Evolutionary conservation across 1,140 invertebrate species (phyloP), one percentile per base, ranked within the genome.

Genomic region (Mylabris phalerata): DNA sequence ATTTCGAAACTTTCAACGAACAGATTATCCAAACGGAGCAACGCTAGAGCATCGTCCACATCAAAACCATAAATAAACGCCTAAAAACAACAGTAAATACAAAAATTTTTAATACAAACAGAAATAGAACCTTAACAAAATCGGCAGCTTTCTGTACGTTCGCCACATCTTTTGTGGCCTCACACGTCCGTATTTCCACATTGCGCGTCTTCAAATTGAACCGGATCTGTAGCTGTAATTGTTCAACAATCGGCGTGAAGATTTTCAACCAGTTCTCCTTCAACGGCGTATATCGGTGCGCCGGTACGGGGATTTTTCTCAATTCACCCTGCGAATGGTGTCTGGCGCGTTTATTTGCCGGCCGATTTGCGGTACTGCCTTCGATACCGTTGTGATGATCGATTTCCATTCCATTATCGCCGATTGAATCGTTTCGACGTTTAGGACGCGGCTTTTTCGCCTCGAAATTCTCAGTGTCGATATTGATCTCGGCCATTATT

Each of bases 211-310:
- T 95, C 44, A 95, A 78, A 77, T 99, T 98, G 69, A 97, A 99
- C 55, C 96, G 78, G 45, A 98, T 87, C 79, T 98, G 92, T 10
- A 99, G 77, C 61, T 96, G 82, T 38, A 99, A 78, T 75, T 98
- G 90, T 74, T 99, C 93, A 4, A 98, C 95, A 26, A 99, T 81
- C 0, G 96, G 95, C 50, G 89, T 91, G 69, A 96, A 97, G 64
- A 99, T 95, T 77, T 98, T 95, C 74, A 94, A 78, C 97, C 97
- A 99, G 70, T 92, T 93, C 71, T 97, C 89, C 77, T 97, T 97
- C 1, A 99, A 71, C 10, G 95, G 93, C 32, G 90, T 88, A 67
- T 95, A 95, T 74, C 97, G 78, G 64, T 85, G 82, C 13, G 82
- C 75, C 13, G 83, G 83, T 7, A 85, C 82, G 4, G 80, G 68